Conservation (phyloP, 1,140 invertebrate species). For the Heterodera schachtii region DNA sequence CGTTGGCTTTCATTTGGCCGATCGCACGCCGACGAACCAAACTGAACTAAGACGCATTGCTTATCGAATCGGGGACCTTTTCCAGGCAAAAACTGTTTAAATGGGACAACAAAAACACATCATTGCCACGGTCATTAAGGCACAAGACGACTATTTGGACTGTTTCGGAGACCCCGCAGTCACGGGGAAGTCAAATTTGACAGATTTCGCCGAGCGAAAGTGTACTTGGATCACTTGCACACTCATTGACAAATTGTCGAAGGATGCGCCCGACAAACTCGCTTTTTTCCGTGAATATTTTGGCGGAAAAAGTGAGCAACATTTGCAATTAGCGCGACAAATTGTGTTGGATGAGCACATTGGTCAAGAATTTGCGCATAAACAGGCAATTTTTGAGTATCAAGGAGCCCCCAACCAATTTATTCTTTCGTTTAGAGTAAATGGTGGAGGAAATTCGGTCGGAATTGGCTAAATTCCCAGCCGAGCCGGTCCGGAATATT, state of each 20-base stretch:
- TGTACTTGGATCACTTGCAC: conserved; percentile 91
- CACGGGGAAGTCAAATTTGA: conserved; percentile 82
- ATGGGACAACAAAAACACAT: no score
- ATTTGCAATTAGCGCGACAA: conserved; percentile 22
- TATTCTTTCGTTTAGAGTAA: no score
- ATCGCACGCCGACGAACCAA: conserved; percentile 73
- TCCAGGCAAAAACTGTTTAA: conserved; percentile 75
- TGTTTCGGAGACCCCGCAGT: conserved; percentile 83
- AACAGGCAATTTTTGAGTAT: conserved; percentile 29
- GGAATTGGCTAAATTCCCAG: conserved; percentile 17
- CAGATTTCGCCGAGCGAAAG: conserved; percentile 91
- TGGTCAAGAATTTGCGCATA: conserved; percentile 20
- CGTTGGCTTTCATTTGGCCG: conserved; percentile 74
- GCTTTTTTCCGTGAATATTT: conserved; percentile 28
- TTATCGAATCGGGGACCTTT: conserved; percentile 92
- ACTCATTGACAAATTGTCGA: conserved; percentile 72
- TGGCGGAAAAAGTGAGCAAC: conserved; percentile 24
- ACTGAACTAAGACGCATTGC: conserved; percentile 75
- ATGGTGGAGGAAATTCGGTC: conserved; percentile 9
- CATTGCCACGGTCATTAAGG: neutral
- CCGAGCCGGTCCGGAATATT: neutral
- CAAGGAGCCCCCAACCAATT: neutral
- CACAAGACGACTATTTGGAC: conserved; percentile 85
- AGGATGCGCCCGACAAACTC: conserved; percentile 23
- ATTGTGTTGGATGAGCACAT: conserved; percentile 31